Base-by-base conservation (phyloP, 2,888 invertebrate species). In the Melitaea athalia region DNA sequence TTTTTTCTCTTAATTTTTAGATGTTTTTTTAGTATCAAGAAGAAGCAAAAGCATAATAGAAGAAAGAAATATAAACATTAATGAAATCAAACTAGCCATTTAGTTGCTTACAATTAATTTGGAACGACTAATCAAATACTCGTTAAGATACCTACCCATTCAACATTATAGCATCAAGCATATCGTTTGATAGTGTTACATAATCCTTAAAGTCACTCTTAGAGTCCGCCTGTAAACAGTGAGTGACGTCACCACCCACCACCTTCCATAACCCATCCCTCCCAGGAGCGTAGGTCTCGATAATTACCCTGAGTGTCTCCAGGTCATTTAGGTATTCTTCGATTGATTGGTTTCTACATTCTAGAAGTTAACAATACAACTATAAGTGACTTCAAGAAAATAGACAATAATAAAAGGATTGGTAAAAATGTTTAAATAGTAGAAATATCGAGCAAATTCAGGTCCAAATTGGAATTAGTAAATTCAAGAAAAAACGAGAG, bases 111-210 rank as follows among this genome's bases (percentile, higher is more conserved):
- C 5, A 7, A 38, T 38, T 5, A 38, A 38, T 38, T 38, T 38
- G 38, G 24, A 2, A 24, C 24, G 24, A 24, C 1, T 24, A 24
- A 24, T 24, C 24, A 24, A 24, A 38, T 45, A 4, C 11, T 45
- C 12, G 12, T 24, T 10, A 4, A 24, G 31, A 14, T 55, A 49
- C 72, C 45, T 86, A 97, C 97, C 96, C 95, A 82, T 96, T 95
- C 91, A 96, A 94, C 57, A 96, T 93, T 59, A 96, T 90, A 3
- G 95, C 95, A 38, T 95, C 93, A 79, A 95, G 93, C 74, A 94
- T 87, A 71, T 94, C 91, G 72, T 92, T 92, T 0, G 95, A 93
- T 62, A 94, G 83, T 0, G 92, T 90, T 43, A 95, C 84, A 72
- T 93, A 94, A 75, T 93, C 94, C 74, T 88, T 91, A 10, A 94